These are phyloP conservation scores for Sinopyrophorus schimmeli DNA, from an alignment of 2,888 invertebrate genomes.

Conservation along the genomic window DNA sequence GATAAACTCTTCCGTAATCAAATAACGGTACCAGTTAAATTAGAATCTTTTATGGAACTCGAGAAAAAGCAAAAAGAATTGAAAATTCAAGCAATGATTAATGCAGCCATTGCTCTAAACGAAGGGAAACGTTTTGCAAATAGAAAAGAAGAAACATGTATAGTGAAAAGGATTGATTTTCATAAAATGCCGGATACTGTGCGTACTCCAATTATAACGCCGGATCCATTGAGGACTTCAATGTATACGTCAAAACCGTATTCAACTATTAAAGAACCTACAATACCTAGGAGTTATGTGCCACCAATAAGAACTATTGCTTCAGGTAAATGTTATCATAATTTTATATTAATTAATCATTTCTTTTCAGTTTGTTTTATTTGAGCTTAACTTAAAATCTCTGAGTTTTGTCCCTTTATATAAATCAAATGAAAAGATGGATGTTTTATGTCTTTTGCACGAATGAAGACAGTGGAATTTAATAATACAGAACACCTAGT, in stretches of 20 bases:
- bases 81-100: background rate
- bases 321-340: too few species aligned
- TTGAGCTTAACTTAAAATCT: too few species aligned
- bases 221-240: background rate
- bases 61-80: constrained; percentile 1
- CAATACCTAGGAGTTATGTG: constrained; percentile 1
- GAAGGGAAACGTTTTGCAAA: too few species aligned
- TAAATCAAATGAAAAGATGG: too few species aligned
- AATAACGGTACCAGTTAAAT: constrained; percentile 9
- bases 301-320: too few species aligned
- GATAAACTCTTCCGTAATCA: constrained; percentile 9
- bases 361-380: too few species aligned
- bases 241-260: background rate
- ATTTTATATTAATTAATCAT: too few species aligned
- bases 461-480: too few species aligned
- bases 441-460: too few species aligned
- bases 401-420: too few species aligned
- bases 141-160: constrained; percentile 8
- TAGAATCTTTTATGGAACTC: constrained; percentile 2
- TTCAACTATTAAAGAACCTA: background rate
- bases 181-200: constrained; percentile 2
- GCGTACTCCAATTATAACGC: background rate
- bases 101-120: too few species aligned
- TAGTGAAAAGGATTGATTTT: constrained; percentile 13
- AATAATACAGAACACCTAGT: too few species aligned